Base-by-base conservation (phyloP, 2,888 invertebrate species). In the Trissolcus brochymenae region DNA sequence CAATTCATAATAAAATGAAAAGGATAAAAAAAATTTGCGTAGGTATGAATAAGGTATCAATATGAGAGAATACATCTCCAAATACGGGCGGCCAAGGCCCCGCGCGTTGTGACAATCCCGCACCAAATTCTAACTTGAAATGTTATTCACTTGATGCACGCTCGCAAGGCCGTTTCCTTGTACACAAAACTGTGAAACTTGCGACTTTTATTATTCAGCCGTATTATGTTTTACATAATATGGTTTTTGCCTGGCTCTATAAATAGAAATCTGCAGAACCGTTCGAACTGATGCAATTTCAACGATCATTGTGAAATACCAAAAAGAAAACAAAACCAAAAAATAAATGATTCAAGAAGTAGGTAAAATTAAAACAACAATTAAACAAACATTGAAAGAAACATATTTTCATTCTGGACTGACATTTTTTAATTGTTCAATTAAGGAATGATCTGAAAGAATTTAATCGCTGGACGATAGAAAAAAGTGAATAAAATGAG, bases 81-180 rank as follows among this genome's bases (percentile, higher is more conserved):
- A 80, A 81, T 81, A 79, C 50, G 79, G 80, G 14, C 57, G 50
- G 25, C 56, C 80, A 81, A 79, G 81, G 81, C 16, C 21, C 56
- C 68, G 74, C 72, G 68, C 71, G 25, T 17, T 35, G 71, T 71
- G 55, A 67, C 72, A 80, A 78, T 68, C 70, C 46, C 74, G 64
- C 72, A 66, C 67, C 74, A 75, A 81, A 81, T 79, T 79, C 66
- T 80, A 66, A 67, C 74, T 80, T 65, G 73, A 76, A 76, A 54
- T 62, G 60, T 73, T 55, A 41, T 66, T 60, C 66, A 25, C 57
- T 56, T 76, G 70, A 70, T 74, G 67, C 70, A 64, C 64, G 53
- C 43, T 54, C 41, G 67, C 72, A 72, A 77, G 66, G 76, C 41
- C 57, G 71, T 67, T 76, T 67, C 66, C 61, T 71, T 35, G 54